Evolutionary conservation across 2,113 vertebrate genomes (phyloP).

Genomic region (Heterochromis multidens): DNA sequence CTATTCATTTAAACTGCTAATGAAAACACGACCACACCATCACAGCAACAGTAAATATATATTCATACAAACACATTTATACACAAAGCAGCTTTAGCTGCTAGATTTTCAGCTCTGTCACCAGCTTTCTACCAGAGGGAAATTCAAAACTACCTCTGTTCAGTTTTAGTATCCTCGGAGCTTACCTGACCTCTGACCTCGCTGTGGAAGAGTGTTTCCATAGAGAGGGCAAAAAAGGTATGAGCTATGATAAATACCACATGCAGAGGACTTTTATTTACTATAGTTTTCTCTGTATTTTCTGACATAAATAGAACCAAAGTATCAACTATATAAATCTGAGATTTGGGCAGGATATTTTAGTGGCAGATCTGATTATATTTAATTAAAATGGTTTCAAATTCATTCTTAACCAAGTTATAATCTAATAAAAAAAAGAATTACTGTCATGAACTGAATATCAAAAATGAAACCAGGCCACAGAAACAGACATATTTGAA

Average conservation of each 20-base stretch:
- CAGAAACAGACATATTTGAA: not conserved
- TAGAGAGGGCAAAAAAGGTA: not conserved
- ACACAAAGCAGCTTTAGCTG: not conserved
- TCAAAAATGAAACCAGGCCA: not conserved
- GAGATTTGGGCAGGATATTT: not conserved
- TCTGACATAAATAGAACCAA: not conserved
- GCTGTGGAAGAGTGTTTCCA: not conserved
- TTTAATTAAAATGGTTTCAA: not conserved
- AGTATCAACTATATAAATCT: not conserved
- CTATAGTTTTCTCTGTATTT: not conserved
- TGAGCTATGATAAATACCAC: not conserved
- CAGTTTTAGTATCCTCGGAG: not conserved
- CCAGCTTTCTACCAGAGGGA: not conserved
- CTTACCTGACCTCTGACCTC: slow-evolving; percentile 20
- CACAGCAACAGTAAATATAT: not conserved
- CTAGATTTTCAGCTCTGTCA: not conserved
- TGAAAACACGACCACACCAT: not conserved
- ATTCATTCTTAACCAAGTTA: not conserved
- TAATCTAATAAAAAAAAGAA: not conserved
- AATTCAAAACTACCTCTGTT: not conserved
- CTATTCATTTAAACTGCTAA: not conserved
- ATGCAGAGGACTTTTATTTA: not conserved
- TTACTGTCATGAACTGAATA: not conserved
- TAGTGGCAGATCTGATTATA: not conserved
- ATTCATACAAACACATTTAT: not conserved